Evolutionary conservation across 2,113 vertebrate species (phyloP).

Genomic region (Ciconia stormi): DNA sequence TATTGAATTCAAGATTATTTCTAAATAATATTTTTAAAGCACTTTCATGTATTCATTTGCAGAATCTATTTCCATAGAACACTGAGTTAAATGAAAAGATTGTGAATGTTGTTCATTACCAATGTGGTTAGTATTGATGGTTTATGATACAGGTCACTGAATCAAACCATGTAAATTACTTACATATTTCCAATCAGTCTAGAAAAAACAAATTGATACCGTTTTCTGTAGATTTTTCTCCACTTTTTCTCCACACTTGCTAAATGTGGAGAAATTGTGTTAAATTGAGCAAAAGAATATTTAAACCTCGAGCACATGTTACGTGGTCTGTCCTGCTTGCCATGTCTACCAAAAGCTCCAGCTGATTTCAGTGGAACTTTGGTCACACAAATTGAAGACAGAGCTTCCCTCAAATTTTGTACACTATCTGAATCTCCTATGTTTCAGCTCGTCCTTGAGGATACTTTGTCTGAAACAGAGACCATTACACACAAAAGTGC

Average conservation of each 20-base stretch:
- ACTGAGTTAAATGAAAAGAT: background rate
- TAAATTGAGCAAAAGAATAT: background rate
- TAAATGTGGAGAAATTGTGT: background rate
- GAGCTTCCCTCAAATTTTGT: background rate
- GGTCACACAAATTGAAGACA: background rate
- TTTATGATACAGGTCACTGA: constrained; percentile 21
- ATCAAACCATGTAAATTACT: background rate
- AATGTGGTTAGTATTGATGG: constrained; percentile 6
- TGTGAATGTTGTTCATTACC: constrained; percentile 1
- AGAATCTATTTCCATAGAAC: background rate
- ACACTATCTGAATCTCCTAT: background rate
- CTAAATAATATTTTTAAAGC: background rate
- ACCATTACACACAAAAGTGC: background rate
- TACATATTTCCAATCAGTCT: background rate
- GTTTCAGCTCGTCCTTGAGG: background rate
- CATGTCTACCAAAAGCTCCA: background rate
- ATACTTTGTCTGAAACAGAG: background rate
- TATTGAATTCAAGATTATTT: background rate
- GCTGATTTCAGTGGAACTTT: background rate
- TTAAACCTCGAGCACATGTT: background rate
- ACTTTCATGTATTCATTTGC: background rate
- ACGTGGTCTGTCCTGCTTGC: background rate
- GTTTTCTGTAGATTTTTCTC: background rate
- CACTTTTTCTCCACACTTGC: background rate
- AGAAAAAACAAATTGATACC: background rate